phyloP scores from a whole-genome alignment of 2,797 vertebrate species.

The Myiothlypis chrysogaster region DNA sequence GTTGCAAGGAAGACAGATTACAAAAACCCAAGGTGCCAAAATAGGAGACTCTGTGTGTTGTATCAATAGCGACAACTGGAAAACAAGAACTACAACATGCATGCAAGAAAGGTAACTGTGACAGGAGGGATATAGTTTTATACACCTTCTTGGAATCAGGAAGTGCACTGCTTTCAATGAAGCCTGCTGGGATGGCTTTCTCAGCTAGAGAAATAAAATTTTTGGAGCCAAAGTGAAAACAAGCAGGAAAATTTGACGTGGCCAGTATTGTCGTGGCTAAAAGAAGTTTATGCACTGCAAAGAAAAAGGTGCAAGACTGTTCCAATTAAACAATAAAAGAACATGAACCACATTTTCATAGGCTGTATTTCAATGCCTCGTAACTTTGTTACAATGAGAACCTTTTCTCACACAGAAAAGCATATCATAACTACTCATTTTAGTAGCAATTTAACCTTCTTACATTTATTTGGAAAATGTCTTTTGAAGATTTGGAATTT shows the following conservation, averaged over 20 bases:
- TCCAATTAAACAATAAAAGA: not conserved
- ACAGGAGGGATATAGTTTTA: not conserved
- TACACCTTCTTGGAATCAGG: not conserved
- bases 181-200: not conserved
- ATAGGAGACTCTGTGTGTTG: not conserved
- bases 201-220: not conserved
- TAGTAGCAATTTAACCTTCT: not conserved
- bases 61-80: not conserved
- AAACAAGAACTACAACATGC: not conserved
- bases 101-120: not conserved
- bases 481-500: not conserved
- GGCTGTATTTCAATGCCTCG: not conserved
- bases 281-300: not conserved
- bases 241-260: not conserved
- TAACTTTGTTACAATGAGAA: not conserved
- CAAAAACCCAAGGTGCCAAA: not conserved
- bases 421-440: not conserved
- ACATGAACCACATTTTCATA: not conserved
- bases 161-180: not conserved
- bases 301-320: not conserved
- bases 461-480: not conserved
- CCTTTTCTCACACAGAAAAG: not conserved
- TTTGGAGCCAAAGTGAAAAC: rapidly evolving
- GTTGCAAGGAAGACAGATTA: not conserved
- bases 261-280: not conserved